These are phyloP conservation scores for Rhagoletis zephyria DNA, from an alignment of 1,140 invertebrate species.

Conservation along the genomic window DNA sequence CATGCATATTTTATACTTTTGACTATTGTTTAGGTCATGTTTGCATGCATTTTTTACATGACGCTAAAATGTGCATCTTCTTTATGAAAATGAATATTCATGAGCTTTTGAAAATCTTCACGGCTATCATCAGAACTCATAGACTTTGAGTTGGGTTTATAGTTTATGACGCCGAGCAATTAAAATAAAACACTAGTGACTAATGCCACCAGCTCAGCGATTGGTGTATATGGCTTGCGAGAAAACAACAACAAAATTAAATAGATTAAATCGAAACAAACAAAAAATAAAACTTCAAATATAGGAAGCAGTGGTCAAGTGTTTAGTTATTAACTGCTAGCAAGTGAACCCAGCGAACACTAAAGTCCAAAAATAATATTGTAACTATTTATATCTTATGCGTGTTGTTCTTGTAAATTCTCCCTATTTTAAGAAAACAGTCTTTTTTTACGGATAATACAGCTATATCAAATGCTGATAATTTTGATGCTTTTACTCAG, in stretches of 20 bases:
- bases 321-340: background rate
- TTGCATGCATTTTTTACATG: background rate
- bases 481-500: too few relatives aligned
- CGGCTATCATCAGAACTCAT: slow-evolving; percentile 5
- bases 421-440: too few relatives aligned
- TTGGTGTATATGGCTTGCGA: too few relatives aligned
- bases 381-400: too few relatives aligned
- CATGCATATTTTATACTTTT: background rate
- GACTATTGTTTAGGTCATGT: too few relatives aligned
- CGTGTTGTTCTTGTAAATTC: too few relatives aligned
- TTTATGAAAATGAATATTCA: background rate
- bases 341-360: background rate
- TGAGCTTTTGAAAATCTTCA: slow-evolving; percentile 20
- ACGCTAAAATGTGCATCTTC: background rate
- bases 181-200: background rate
- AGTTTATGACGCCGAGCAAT: slow-evolving; percentile 4
- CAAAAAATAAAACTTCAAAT: background rate
- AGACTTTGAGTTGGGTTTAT: background rate
- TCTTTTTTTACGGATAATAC: too few relatives aligned
- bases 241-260: too few relatives aligned
- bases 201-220: background rate
- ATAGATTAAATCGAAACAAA: background rate
- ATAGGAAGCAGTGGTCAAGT: background rate
- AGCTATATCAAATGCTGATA: too few relatives aligned
- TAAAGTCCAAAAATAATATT: background rate